Evolutionary conservation across 1,140 invertebrate genomes (phyloP).

Genomic region (Listronotus bonariensis): DNA sequence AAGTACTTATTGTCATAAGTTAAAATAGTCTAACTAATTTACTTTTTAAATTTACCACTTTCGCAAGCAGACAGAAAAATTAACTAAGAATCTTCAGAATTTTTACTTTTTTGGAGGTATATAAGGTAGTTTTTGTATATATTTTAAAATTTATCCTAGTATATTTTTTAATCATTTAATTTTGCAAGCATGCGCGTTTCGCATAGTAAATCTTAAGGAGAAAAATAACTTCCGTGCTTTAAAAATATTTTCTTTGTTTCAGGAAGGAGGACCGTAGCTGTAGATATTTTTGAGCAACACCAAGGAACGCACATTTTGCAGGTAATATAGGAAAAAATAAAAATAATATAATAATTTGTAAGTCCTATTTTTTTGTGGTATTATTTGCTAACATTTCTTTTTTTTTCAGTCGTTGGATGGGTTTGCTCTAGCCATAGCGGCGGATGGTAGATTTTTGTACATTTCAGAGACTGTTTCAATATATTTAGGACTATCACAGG

Average conservation of each 20-base stretch:
- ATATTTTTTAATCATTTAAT: no score
- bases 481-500: constrained; percentile 97
- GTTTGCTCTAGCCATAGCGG: constrained; percentile 91
- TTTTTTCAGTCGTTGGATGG: constrained; percentile 90
- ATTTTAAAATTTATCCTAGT: no score
- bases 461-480: constrained; percentile 99
- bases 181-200: no score
- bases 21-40: no score
- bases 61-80: no score
- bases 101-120: no score
- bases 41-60: no score
- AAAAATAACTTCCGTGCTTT: neutral
- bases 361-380: neutral
- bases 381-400: constrained; percentile 38
- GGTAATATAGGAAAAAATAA: constrained; percentile 60
- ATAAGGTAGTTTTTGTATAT: no score
- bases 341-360: neutral
- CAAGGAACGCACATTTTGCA: constrained; percentile 97
- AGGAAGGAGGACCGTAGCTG: constrained; percentile 75
- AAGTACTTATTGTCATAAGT: no score
- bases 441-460: constrained; percentile 95
- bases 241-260: constrained; percentile 52
- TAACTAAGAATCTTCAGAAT: no score
- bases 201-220: no score
- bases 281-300: constrained; percentile 93